These are phyloP conservation scores for Leptodactylus fuscus DNA, from an alignment of 2,113 vertebrate species.

Conservation along the genomic window DNA sequence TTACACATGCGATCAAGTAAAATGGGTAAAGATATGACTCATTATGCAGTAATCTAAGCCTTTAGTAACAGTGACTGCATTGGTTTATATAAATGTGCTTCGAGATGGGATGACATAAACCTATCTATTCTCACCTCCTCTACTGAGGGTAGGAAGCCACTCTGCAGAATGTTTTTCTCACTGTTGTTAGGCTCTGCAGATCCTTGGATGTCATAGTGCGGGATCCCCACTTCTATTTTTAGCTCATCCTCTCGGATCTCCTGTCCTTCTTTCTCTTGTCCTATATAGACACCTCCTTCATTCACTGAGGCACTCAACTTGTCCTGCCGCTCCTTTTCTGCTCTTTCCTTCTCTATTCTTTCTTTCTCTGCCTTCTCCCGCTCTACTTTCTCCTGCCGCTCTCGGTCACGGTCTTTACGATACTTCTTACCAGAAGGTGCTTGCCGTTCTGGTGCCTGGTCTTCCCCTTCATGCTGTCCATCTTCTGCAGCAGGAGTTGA, in stretches of 20 bases:
- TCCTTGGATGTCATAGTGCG: slow-evolving; percentile 75
- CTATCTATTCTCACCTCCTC: slow-evolving; percentile 72
- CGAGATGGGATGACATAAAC: background rate
- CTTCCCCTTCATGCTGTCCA: slow-evolving; percentile 61
- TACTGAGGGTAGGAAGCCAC: slow-evolving; percentile 69
- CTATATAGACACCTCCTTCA: slow-evolving; percentile 29
- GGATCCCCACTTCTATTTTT: slow-evolving; percentile 67
- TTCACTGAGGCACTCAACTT: slow-evolving; percentile 65
- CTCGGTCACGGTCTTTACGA: slow-evolving; percentile 73
- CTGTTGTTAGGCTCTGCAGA: slow-evolving; percentile 60
- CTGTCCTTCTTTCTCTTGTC: slow-evolving; percentile 58
- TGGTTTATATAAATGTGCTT: background rate
- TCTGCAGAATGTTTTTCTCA: slow-evolving; percentile 72
- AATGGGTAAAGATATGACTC: background rate
- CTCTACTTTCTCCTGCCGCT: slow-evolving; percentile 66
- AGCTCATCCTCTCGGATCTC: slow-evolving; percentile 62
- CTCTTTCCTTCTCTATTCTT: slow-evolving; percentile 63
- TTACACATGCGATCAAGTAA: background rate
- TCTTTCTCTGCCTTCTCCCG: slow-evolving; percentile 70
- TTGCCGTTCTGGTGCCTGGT: slow-evolving; percentile 69
- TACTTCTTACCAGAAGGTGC: slow-evolving; percentile 67
- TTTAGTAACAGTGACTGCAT: background rate
- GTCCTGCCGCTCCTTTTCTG: slow-evolving; percentile 64
- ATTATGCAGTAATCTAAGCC: background rate
- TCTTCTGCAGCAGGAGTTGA: slow-evolving; percentile 65